Conservation (phyloP, 2,888 invertebrate species). For the Pardosa pseudoannulata region DNA sequence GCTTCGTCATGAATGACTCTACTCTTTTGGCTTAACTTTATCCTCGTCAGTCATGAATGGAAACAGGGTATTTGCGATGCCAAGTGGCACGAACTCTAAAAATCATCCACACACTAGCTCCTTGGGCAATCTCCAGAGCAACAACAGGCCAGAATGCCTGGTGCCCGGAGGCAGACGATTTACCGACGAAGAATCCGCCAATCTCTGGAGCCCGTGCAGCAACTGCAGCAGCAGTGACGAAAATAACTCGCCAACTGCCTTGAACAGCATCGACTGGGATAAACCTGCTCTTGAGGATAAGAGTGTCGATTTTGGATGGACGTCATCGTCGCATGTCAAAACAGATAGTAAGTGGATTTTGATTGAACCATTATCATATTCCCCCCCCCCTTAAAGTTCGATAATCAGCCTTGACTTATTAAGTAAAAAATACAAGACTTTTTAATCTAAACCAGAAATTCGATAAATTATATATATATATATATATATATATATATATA, state of each 20-base stretch:
- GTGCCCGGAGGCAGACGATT: conserved; percentile 25
- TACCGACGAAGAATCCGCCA: conserved; percentile 26
- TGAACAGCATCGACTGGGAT: conserved; percentile 62
- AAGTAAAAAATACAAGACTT: no score
- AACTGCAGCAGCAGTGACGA: conserved; percentile 65
- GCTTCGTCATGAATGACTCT: no score
- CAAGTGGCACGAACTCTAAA: neutral
- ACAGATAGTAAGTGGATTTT: conserved; percentile 14
- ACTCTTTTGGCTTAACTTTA: no score
- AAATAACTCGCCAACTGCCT: conserved; percentile 63
- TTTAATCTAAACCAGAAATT: no score
- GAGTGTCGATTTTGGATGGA: conserved; percentile 60
- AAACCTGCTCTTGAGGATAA: conserved; percentile 64
- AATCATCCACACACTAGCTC: neutral
- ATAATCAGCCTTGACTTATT: no score
- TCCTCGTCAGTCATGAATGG: neutral
- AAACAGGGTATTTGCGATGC: neutral
- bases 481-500: no score
- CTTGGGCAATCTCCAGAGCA: neutral
- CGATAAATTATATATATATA: no score
- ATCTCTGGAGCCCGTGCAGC: conserved; percentile 66
- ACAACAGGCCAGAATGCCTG: conserved; percentile 28
- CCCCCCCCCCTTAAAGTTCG: no score
- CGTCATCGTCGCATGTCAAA: neutral
- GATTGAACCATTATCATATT: no score